phyloP scores from a whole-genome alignment of 2,113 vertebrate species.

The Probosciger aterrimus region DNA sequence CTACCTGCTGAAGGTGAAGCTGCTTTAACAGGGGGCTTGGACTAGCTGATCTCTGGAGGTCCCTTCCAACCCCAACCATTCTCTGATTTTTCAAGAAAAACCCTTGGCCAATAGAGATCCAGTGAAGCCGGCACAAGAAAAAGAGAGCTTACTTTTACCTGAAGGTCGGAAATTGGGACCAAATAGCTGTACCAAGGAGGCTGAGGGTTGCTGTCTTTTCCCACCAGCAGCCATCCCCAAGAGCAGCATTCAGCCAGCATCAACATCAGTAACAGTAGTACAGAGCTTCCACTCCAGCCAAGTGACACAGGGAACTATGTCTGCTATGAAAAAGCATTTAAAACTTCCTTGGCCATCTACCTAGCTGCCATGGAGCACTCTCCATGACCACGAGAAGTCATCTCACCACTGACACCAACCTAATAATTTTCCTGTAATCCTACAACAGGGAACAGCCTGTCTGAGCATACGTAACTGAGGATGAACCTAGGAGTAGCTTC shows the following conservation, averaged over 20 bases:
- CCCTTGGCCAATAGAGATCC: not conserved
- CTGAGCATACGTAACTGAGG: not conserved
- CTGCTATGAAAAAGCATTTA: not conserved
- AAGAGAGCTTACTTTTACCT: not conserved
- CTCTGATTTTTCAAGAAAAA: not conserved
- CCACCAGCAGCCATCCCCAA: not conserved
- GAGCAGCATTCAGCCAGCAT: not conserved
- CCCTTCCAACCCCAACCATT: not conserved
- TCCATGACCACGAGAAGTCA: not conserved
- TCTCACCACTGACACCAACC: not conserved
- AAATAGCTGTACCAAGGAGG: not conserved
- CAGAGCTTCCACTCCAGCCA: not conserved
- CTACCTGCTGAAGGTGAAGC: not conserved
- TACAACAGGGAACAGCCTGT: not conserved
- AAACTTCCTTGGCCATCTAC: not conserved
- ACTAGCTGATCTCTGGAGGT: not conserved
- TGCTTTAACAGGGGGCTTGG: not conserved
- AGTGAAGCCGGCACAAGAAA: not conserved
- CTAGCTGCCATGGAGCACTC: not conserved
- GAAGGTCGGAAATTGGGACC: not conserved
- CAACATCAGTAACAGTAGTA: fast-evolving
- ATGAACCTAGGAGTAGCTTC: not conserved
- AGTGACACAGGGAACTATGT: not conserved
- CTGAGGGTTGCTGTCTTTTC: not conserved
- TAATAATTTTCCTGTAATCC: not conserved